Conservation (phyloP, 30 jellyfish, hydroid and myxozoan genomes). For the Aurelia sp. region DNA sequence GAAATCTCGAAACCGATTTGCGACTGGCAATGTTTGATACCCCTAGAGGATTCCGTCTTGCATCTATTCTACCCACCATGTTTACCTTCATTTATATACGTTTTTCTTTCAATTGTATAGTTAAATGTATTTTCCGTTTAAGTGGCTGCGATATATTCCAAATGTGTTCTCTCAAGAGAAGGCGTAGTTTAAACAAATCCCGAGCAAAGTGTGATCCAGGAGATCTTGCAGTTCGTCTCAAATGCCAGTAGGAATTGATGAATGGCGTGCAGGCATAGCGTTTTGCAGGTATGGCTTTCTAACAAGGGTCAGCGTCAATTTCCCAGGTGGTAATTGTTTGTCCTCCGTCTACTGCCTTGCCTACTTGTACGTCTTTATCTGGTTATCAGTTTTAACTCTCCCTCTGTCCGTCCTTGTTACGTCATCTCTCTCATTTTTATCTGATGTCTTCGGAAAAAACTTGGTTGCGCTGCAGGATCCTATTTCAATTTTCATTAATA, state of each 20-base stretch:
- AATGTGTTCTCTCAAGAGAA: constrained; percentile 9
- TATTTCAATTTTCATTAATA: too few species aligned
- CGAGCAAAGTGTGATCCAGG: not conserved
- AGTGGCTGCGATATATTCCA: constrained; percentile 16
- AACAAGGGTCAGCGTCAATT: constrained; percentile 8
- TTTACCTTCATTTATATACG: too few species aligned
- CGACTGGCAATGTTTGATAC: constrained; percentile 15
- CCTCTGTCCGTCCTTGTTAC: not conserved
- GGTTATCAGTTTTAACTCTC: not conserved
- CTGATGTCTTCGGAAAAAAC: too few species aligned
- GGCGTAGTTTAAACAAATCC: not conserved
- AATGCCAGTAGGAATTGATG: not conserved
- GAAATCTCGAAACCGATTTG: too few species aligned
- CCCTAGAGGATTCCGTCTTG: constrained; percentile 47
- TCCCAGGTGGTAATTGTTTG: not conserved
- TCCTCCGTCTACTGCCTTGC: not conserved
- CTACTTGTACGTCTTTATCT: constrained; percentile 33
- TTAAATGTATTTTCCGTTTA: constrained; percentile 15
- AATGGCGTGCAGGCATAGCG: constrained; percentile 63
- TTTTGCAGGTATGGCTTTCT: constrained; percentile 27
- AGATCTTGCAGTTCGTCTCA: too few species aligned
- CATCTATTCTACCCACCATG: not conserved
- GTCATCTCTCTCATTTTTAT: constrained; percentile 16
- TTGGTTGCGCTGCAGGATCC: not conserved
- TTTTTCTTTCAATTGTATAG: constrained; percentile 7